Evolutionary conservation across 2,888 invertebrate species (phyloP).

Genomic region (Leptopilina syphax): DNA sequence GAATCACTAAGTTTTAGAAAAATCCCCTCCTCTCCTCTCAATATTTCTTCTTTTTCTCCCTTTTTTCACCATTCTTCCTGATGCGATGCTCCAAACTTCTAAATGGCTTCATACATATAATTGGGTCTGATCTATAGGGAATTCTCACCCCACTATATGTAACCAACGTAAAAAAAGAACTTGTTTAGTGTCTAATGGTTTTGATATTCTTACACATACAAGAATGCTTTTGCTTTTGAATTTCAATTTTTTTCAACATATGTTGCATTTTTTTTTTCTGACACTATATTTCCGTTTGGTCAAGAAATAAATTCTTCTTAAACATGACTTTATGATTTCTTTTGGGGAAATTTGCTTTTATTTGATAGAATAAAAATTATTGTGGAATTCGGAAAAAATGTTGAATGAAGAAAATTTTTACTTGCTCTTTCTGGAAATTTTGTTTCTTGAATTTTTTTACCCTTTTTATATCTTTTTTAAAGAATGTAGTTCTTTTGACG

Average conservation of each 20-base stretch:
- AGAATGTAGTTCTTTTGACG: too few species aligned
- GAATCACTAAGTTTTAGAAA: constrained; percentile 59
- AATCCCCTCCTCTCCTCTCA: constrained; percentile 45
- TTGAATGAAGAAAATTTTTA: too few species aligned
- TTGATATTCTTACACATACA: constrained; percentile 19
- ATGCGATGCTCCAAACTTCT: constrained; percentile 38
- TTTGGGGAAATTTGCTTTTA: too few species aligned
- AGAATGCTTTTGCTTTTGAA: constrained; percentile 3
- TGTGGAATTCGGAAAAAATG: too few species aligned
- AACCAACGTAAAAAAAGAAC: neutral
- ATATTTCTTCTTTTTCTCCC: too few species aligned
- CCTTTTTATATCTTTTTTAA: too few species aligned
- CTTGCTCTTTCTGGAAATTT: too few species aligned
- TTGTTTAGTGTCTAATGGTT: constrained; percentile 22
- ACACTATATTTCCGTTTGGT: too few species aligned
- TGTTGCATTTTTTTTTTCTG: neutral
- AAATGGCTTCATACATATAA: constrained; percentile 62
- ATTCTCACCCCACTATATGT: constrained; percentile 20
- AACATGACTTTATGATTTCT: neutral
- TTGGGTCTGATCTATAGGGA: constrained; percentile 62
- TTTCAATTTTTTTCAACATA: constrained; percentile 24
- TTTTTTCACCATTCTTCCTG: neutral
- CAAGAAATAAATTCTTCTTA: neutral
- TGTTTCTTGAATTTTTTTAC: too few species aligned
- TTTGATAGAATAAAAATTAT: too few species aligned